Percentiles rank a stretch among this genome's conserved stretches.
Evolutionary conservation across 2,113 vertebrate genomes (phyloP).

Genomic region (Aptenodytes forsteri): DNA sequence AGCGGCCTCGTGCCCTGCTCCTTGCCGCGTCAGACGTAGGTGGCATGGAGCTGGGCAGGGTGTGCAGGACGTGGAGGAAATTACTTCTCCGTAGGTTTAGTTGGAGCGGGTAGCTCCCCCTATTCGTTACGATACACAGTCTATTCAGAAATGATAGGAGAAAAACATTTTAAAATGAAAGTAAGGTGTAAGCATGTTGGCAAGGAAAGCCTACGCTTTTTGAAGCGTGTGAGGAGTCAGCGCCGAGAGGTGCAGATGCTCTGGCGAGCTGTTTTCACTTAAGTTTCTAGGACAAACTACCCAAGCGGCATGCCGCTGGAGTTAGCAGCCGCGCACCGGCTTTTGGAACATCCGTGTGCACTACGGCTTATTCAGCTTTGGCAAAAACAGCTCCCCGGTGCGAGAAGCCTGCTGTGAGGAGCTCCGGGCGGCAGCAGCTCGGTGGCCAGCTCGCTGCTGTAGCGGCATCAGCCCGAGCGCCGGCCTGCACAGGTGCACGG

Average conservation of each 20-base stretch:
- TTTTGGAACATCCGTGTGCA: no score
- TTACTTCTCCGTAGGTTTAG: neutral
- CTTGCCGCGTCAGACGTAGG: neutral
- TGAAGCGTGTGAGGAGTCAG: no score
- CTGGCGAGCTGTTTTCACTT: no score
- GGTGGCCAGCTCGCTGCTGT: no score
- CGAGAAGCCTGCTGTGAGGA: no score
- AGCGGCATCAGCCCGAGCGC: no score
- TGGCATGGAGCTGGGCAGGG: neutral
- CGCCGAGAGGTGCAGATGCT: neutral
- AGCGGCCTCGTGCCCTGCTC: neutral
- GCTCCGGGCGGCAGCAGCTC: no score
- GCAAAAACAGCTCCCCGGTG: neutral
- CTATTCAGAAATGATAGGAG: neutral
- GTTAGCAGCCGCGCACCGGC: neutral
- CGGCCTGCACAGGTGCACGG: no score
- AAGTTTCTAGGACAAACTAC: neutral
- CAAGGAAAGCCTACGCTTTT: neutral
- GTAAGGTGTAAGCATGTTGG: no score
- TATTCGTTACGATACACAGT: accelerated
- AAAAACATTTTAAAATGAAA: neutral
- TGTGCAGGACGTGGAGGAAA: no score
- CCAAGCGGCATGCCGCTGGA: neutral
- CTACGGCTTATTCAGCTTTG: no score
- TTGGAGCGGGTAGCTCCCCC: no score